Evolutionary conservation across 2,888 invertebrate species (phyloP), one percentile per base, ranked within the genome.

Genomic region (Pimpla rufipes): DNA sequence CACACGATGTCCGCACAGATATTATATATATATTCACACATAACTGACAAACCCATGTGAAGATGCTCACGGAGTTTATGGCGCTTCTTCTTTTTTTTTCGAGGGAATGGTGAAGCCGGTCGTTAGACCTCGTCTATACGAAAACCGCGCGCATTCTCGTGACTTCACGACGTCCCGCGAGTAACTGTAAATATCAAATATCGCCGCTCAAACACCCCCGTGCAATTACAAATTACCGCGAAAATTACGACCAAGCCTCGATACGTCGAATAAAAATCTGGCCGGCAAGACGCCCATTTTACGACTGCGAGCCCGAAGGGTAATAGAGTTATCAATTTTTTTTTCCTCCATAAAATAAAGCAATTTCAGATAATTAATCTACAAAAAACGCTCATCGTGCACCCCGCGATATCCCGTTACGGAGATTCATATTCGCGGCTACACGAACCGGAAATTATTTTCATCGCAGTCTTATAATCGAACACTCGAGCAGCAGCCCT

Each of bases 41-140:
- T 5, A 13, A 18, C 10, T 3, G 37, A 35, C 11, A 37, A 35
- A 59, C 16, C 1, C 40, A 45, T 16, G 37, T 5, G 29, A 29
- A 62, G 37, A 40, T 18, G 18, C 7, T 37, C 4, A 16, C 62
- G 11, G 13, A 57, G 5, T 83, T 83, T 80, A 80, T 68, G 73
- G 80, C 67, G 42, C 47, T 67, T 77, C 71, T 45, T 73, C 73
- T 83, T 67, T 77, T 66, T 45, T 73, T 77, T 83, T 80, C 66
- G 73, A 77, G 80, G 77, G 80, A 80, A 83, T 83, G 67, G 79
- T 45, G 21, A 62, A 73, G 40, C 35, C 68, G 80, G 73, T 79
- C 79, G 47, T 80, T 77, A 67, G 73, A 67, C 79, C 80, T 71
- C 45, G 67, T 62, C 67, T n/a, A 35, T 35, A 62, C 23, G 42